A percentile compares a stretch with the other conserved stretches of the same genome.
Evolutionary conservation across 2,113 vertebrate species (phyloP).

Genomic region (Tetraodon nigroviridis): DNA sequence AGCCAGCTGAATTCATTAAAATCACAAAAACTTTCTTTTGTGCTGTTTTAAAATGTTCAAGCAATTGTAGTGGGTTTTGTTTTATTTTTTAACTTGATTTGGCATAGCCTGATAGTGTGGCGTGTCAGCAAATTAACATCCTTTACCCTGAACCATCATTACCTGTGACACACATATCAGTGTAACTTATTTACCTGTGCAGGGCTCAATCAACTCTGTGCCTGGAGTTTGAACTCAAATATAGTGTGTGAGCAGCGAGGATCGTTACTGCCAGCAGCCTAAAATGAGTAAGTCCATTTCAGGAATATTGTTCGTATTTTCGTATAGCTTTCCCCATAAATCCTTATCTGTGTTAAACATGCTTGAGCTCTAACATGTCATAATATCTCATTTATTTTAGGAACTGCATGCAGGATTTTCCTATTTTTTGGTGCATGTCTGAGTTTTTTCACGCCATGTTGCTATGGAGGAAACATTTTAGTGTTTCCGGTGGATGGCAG

Average conservation of each 20-base stretch:
- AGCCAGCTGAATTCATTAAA: too few species aligned
- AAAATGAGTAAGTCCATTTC: slow-evolving; percentile 24
- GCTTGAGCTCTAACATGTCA: background rate
- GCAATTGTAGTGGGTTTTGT: too few species aligned
- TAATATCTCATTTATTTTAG: slow-evolving; percentile 13
- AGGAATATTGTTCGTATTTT: too few species aligned
- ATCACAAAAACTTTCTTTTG: too few species aligned
- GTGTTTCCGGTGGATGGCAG: slow-evolving; percentile 70
- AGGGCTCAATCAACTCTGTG: background rate
- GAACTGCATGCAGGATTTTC: slow-evolving; percentile 1
- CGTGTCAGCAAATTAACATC: too few species aligned
- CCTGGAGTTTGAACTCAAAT: slow-evolving; percentile 45
- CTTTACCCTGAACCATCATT: too few species aligned
- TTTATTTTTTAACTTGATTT: too few species aligned
- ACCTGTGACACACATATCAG: background rate
- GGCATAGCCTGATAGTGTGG: too few species aligned
- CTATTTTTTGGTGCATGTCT: slow-evolving; percentile 33
- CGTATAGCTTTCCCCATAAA: background rate
- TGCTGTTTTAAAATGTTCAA: too few species aligned
- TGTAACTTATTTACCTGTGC: slow-evolving; percentile 39
- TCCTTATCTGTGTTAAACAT: background rate
- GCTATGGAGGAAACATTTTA: slow-evolving; percentile 63
- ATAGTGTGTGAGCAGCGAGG: background rate
- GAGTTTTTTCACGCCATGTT: slow-evolving; percentile 31
- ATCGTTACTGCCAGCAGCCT: background rate